Base-by-base conservation (phyloP, 2,113 vertebrate species). In the Dipodomys spectabilis region DNA sequence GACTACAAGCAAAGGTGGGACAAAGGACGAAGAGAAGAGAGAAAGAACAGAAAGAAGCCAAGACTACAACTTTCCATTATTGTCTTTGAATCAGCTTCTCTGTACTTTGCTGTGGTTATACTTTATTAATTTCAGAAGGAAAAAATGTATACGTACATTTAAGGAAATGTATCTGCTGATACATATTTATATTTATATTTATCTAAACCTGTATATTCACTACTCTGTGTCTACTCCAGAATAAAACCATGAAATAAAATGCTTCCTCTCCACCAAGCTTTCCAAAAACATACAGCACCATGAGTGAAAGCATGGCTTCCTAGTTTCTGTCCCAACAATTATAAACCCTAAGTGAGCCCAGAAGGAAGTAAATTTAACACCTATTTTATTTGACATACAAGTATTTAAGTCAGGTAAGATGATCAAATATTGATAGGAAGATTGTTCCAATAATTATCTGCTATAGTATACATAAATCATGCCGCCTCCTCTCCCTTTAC, bases 61-160 rank as follows among this genome's bases (percentile, higher is more conserved):
- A 35, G 20, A 81, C 45, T n/a, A 39, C 8, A 68, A 2, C 11
- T 94, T 96, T 27, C 67, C 28, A 80, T 13, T 35, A 69, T 6
- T 45, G 35, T n/a, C 22, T 5, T 22, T 53, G 11, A 90, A 27
- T 53, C 69, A 62, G 68, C 15, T 90, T 69, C 78, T 84, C 78
- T 84, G 25, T 71, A 39, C 18, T 39, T 93, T 28, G 73, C 39
- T 65, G 49, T 79, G 74, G 83, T 60, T 60, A 71, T 68, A 71
- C 84, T 89, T 91, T 89, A 94, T 82, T 92, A 94, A 92, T 90
- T 68, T 77, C 65, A 84, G 27, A 94, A 91, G 28, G 62, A 64
- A 86, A 89, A 57, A 57, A 16, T 57, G 53, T 18, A 57, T 57
- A 13, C 0, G 53, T 57, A 84, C 53, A 60, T 84, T 78, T 75